Base-by-base conservation (phyloP, 1,140 invertebrate species). In the Lethrus apterus region DNA sequence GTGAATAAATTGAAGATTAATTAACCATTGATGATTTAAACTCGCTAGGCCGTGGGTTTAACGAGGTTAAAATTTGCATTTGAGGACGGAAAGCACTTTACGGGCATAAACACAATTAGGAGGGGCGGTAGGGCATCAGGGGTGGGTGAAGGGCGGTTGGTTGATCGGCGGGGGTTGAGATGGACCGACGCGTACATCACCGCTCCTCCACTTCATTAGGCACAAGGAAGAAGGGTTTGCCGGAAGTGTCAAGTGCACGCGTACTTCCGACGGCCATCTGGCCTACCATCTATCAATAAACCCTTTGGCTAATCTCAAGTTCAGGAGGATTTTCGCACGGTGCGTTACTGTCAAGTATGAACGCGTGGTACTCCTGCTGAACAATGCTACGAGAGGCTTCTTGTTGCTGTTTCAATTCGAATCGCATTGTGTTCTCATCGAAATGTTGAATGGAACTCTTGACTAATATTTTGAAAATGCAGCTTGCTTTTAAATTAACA, bases 1-100 rank as follows among this genome's bases (percentile, higher is more conserved):
- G 67, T 67, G 67, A 69, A 69, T 67, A 69, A 69, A 69, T 69
- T 69, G 67, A 66, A 69, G 64, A 67, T 69, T 67, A 69, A 69
- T 69, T 69, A 69, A 69, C 63, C 67, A 69, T 69, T 69, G 67
- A 69, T 69, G 66, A 69, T 65, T 65, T 69, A 67, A 67, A 66
- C 64, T 66, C 62, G 64, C 61, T 65, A 61, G 62, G 59, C 63
- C 58, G 57, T 59, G 57, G 46, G 54, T 58, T 61, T 69, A 69
- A 67, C 60, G 50, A 67, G 65, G 63, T 69, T 69, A 69, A 69
- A 66, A 69, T 67, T 69, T 69, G 64, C 66, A 68, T 68, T 68
- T 67, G 65, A 67, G 65, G 65, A 66, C 63, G 66, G 66, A 67
- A 68, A 67, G 66, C 66, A 68, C 65, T 68, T 67, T 67, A 40